phyloP scores from a whole-genome alignment of 2,113 vertebrate genomes.

The Corythornis vintsioides region DNA sequence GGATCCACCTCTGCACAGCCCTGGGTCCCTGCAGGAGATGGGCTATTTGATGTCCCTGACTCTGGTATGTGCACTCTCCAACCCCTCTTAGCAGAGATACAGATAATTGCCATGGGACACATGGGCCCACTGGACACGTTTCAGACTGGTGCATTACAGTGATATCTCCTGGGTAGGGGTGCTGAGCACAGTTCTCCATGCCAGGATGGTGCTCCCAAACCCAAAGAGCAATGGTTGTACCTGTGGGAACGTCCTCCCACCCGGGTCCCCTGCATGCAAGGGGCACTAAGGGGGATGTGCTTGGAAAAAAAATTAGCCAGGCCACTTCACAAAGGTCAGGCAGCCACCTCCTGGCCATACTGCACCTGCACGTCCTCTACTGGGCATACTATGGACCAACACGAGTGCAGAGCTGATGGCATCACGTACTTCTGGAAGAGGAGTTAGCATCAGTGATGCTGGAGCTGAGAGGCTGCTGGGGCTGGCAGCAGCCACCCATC shows the following conservation, averaged over 20 bases:
- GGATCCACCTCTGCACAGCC: background rate
- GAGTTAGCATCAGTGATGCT: background rate
- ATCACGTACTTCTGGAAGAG: background rate
- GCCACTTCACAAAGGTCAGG: background rate
- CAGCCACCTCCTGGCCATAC: background rate
- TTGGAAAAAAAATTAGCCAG: background rate
- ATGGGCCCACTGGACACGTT: accelerated
- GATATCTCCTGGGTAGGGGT: background rate
- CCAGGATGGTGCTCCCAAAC: background rate
- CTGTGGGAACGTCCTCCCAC: background rate
- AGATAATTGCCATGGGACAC: background rate
- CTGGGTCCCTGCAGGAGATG: background rate
- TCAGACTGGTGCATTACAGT: background rate
- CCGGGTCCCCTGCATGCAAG: background rate
- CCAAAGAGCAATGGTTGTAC: background rate
- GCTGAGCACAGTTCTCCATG: accelerated
- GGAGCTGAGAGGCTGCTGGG: background rate
- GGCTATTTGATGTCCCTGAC: background rate
- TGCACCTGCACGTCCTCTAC: background rate
- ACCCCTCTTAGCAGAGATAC: background rate
- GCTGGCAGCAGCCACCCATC: background rate
- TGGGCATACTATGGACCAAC: background rate
- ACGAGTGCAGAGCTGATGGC: background rate
- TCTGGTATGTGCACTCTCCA: background rate
- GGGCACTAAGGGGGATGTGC: background rate